Evolutionary conservation across 2,797 vertebrate species (phyloP).

Genomic region (Chelon labrosus): DNA sequence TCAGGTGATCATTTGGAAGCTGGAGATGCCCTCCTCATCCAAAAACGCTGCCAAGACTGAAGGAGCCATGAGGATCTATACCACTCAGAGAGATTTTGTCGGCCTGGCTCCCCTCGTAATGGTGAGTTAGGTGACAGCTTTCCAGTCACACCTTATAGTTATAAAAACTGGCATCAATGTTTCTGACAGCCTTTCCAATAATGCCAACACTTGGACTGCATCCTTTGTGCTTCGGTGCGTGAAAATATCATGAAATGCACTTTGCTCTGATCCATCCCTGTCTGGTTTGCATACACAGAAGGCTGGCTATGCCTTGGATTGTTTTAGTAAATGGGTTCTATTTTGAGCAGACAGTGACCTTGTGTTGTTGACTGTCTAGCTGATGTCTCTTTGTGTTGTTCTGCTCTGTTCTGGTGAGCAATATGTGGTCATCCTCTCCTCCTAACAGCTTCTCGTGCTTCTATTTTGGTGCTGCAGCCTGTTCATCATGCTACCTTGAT

Average conservation of each 20-base stretch:
- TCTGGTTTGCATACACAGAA: slow-evolving; percentile 62
- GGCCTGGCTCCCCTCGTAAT: slow-evolving; percentile 92
- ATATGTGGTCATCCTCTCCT: slow-evolving; percentile 69
- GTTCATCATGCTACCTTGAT: slow-evolving; percentile 62
- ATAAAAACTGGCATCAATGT: slow-evolving; percentile 19
- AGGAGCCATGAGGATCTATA: slow-evolving; percentile 92
- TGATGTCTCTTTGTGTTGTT: slow-evolving; percentile 71
- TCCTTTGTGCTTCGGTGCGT: slow-evolving; percentile 59
- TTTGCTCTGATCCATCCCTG: slow-evolving; percentile 69
- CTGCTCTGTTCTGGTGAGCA: slow-evolving; percentile 57
- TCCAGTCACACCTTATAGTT: slow-evolving; percentile 38
- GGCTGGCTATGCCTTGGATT: slow-evolving; percentile 59
- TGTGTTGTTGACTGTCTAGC: slow-evolving; percentile 70
- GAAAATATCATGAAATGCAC: slow-evolving; percentile 67
- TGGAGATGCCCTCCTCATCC: slow-evolving; percentile 87
- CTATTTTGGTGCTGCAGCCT: slow-evolving; percentile 64
- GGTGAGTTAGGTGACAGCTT: slow-evolving; percentile 85
- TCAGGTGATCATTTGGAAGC: slow-evolving; percentile 94
- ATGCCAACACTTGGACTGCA: slow-evolving; percentile 34
- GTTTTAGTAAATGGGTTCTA: slow-evolving; percentile 74
- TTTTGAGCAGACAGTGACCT: slow-evolving; percentile 76
- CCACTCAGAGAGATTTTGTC: slow-evolving; percentile 91
- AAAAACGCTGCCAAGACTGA: slow-evolving; percentile 80
- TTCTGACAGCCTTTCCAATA: slow-evolving; percentile 48
- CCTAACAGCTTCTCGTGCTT: slow-evolving; percentile 61